Conservation (phyloP, 2,113 vertebrate species). For the Arizona elegans region DNA sequence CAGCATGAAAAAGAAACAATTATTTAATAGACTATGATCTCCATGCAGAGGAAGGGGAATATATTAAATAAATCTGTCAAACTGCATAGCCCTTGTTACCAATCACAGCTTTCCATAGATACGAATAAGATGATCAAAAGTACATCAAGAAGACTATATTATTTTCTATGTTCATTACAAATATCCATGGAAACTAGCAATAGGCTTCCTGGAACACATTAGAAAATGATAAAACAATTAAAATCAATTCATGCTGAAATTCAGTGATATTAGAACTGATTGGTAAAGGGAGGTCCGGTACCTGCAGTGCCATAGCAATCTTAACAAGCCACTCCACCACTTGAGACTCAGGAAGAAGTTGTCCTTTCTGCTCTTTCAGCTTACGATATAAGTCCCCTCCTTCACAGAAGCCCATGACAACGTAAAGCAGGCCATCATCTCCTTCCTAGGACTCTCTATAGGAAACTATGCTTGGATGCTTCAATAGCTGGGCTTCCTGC, state of each 20-base stretch:
- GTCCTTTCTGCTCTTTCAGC: conserved; percentile 90
- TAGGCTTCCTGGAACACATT: not conserved
- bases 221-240: not conserved
- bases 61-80: not conserved
- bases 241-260: not conserved
- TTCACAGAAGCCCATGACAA: conserved; percentile 97
- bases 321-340: conserved; percentile 99
- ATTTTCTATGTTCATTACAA: not conserved
- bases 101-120: not conserved
- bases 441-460: conserved; percentile 97
- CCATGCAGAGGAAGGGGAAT: not conserved
- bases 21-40: not conserved
- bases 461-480: conserved; percentile 95
- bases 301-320: conserved; percentile 97
- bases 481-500: conserved; percentile 92
- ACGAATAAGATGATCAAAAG: not conserved
- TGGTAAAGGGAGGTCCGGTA: conserved; percentile 47
- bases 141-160: not conserved
- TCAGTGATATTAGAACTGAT: not conserved
- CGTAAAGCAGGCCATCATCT: conserved; percentile 86
- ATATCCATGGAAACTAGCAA: not conserved
- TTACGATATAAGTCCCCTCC: conserved; percentile 94
- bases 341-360: conserved; percentile 86
- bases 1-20: not conserved
- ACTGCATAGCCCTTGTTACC: not conserved